A percentile compares a stretch with the other conserved stretches of the same genome.
Conservation (phyloP, 2,113 vertebrate species). For the Macquaria ambigua region DNA sequence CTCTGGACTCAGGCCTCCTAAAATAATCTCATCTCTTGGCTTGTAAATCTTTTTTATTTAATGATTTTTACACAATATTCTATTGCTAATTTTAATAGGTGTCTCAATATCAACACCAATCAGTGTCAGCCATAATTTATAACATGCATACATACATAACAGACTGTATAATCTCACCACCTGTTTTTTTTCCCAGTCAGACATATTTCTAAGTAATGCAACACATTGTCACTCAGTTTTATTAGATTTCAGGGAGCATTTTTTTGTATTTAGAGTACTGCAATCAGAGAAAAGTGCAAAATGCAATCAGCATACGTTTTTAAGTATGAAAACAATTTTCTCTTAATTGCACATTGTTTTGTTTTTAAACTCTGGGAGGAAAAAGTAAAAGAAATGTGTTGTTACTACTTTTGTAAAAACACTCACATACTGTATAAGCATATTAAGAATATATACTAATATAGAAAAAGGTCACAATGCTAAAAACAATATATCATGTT, state of each 20-base stretch:
- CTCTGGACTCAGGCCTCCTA: slow-evolving; percentile 27
- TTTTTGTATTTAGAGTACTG: background rate
- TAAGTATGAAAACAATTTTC: too few species aligned
- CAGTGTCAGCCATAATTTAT: slow-evolving; percentile 7
- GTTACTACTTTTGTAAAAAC: background rate
- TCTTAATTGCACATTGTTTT: background rate
- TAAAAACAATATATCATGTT: background rate
- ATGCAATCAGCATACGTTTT: background rate
- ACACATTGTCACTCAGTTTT: background rate
- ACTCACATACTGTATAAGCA: background rate
- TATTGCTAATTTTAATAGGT: slow-evolving; percentile 26
- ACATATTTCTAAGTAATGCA: background rate
- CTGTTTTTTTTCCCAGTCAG: background rate
- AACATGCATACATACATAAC: background rate
- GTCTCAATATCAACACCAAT: slow-evolving; percentile 19
- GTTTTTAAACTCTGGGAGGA: background rate
- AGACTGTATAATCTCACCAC: background rate
- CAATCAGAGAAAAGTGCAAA: background rate
- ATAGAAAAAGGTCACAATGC: background rate
- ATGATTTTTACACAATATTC: slow-evolving; percentile 37
- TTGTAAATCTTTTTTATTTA: slow-evolving; percentile 38
- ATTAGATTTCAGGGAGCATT: background rate
- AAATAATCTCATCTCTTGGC: slow-evolving; percentile 22
- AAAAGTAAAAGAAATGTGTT: background rate
- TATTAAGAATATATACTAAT: background rate